Percentiles rank a stretch among this genome's conserved stretches.
phyloP scores from a whole-genome alignment of 2,888 invertebrate species.

The Rotaria macrura region DNA sequence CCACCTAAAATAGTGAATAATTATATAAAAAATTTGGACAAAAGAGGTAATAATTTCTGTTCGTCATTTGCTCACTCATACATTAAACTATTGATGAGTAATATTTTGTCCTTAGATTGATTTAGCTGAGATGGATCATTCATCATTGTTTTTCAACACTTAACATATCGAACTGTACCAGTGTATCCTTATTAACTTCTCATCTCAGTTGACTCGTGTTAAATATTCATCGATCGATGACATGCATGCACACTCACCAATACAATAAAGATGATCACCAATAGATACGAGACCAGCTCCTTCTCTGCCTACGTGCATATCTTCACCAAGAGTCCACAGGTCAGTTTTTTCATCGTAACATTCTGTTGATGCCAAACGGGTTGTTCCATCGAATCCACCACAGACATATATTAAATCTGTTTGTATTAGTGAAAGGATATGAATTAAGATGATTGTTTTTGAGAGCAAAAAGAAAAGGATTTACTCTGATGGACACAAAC shows the following conservation, averaged over 20 bases:
- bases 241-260: slow-evolving; percentile 39
- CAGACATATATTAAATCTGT: slow-evolving; percentile 46
- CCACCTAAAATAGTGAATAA: neutral
- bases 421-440: neutral
- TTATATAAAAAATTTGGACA: neutral
- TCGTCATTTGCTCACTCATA: neutral
- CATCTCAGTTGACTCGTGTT: neutral
- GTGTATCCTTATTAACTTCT: too few species aligned
- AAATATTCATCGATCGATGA: neutral
- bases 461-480: neutral
- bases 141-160: neutral
- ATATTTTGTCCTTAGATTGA: too few species aligned
- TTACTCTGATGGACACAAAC: slow-evolving; percentile 46
- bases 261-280: slow-evolving; percentile 45
- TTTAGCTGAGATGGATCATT: neutral
- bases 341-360: slow-evolving; percentile 44
- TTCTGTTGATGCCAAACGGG: slow-evolving; percentile 46
- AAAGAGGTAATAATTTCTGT: neutral
- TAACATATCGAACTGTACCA: too few species aligned
- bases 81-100: neutral
- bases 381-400: slow-evolving; percentile 48
- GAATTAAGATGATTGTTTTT: neutral
- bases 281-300: slow-evolving; percentile 48
- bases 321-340: slow-evolving; percentile 43
- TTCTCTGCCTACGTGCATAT: slow-evolving; percentile 41